Evolutionary conservation across 2,888 invertebrate species (phyloP), one percentile per base, ranked within the genome.

Genomic region (Autographa gamma): DNA sequence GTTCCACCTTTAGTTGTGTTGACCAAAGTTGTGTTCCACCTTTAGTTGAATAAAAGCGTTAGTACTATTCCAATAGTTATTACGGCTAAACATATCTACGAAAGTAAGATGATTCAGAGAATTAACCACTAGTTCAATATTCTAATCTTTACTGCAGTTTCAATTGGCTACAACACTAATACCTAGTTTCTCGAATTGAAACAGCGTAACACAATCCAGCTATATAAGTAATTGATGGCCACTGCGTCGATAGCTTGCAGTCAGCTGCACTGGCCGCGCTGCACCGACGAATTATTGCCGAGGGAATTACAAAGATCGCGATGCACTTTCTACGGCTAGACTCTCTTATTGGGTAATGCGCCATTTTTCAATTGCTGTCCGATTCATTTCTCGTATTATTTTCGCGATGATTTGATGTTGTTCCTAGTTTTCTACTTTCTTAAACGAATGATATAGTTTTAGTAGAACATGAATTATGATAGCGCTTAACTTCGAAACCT

Each of bases 341-440:
- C 69, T 79, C 82, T 86, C 84, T 85, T 85, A 87, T 86, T 89
- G 87, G 86, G 85, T 89, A 89, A 89, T 90, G 83, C 85, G 88
- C 88, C 85, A 88, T 91, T 91, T 91, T 91, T 91, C 89, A 90
- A 88, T 89, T 85, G 87, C 85, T 18, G 54, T 79, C 79, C 76
- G 74, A 80, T 84, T 80, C 85, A 86, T 86, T 86, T 87, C 84
- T 78, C 66, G 63, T 72, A 81, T 82, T 86, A 88, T 84, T 86
- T 79, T 79, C 67, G 68, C 19, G 43, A 63, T 66, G n/a, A 65
- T 63, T 69, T 32, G 32, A 63, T 65, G 69, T 69, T 67, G 63
- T 63, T 58, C 58, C 32, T 43, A 3, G 43, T 16, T 43, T 43
- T 43, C 48, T 56, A 34, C 62, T 74, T 72, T 61, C 69, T 74